Evolutionary conservation across 2,797 vertebrate species (phyloP).

Genomic region (Lepus oiostolus): DNA sequence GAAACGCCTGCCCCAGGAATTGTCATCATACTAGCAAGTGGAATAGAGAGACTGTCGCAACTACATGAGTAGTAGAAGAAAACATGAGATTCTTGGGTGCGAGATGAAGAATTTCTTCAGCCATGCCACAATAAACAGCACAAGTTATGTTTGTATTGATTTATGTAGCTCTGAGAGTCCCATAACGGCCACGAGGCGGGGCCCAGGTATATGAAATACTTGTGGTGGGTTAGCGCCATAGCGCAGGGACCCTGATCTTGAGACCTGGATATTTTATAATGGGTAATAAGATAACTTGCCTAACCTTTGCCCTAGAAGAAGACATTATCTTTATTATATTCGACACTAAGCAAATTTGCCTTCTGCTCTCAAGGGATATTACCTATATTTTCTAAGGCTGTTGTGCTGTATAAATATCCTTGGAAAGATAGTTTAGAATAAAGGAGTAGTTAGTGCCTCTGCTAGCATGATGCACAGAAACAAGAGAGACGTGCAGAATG

Average conservation of each 20-base stretch:
- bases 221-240: neutral
- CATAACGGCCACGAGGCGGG: too few species aligned
- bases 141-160: neutral
- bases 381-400: neutral
- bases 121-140: neutral
- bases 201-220: neutral
- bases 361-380: neutral
- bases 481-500: neutral
- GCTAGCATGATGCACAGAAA: neutral
- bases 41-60: neutral
- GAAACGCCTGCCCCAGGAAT: too few species aligned
- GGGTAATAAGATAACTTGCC: neutral
- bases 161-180: neutral
- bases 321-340: neutral
- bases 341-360: neutral
- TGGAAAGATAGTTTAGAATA: constrained; percentile 22
- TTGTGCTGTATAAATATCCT: neutral
- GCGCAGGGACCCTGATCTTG: neutral
- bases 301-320: neutral
- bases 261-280: neutral
- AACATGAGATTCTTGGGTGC: neutral
- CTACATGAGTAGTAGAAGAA: neutral
- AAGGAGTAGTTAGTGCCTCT: neutral
- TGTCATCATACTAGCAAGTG: too few species aligned
- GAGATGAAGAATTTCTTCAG: neutral